phyloP scores from a whole-genome alignment of 2,888 invertebrate genomes.

The Andrena hattorfiana region DNA sequence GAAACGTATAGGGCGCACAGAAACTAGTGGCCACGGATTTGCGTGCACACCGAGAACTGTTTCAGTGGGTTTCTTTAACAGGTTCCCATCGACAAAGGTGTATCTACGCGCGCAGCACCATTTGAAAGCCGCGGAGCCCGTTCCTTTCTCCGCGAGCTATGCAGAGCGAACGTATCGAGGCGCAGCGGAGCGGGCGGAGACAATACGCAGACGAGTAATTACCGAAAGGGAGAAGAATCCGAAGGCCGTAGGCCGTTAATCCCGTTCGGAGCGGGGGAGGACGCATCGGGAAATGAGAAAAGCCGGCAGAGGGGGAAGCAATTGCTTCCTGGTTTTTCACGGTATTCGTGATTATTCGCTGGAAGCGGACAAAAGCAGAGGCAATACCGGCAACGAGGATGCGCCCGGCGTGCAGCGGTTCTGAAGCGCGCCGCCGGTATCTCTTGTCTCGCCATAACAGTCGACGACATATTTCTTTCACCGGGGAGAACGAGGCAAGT shows the following conservation, averaged over 20 bases:
- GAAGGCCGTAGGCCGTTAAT: slow-evolving; percentile 27
- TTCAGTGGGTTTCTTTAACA: too few species aligned
- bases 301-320: slow-evolving; percentile 25
- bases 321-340: slow-evolving; percentile 55
- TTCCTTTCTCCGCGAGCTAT: not conserved
- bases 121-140: not conserved
- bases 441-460: slow-evolving; percentile 29
- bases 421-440: not conserved
- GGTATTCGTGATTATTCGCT: slow-evolving; percentile 67
- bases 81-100: too few species aligned
- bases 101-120: too few species aligned
- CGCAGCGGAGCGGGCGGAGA: not conserved
- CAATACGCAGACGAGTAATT: not conserved
- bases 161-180: not conserved
- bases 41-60: too few species aligned
- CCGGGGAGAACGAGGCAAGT: slow-evolving; percentile 35
- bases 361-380: slow-evolving; percentile 60
- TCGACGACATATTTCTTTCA: slow-evolving; percentile 50
- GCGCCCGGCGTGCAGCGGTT: not conserved
- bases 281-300: slow-evolving; percentile 37
- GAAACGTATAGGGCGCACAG: too few species aligned
- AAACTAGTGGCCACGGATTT: too few species aligned
- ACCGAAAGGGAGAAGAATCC: not conserved
- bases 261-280: slow-evolving; percentile 16
- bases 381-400: slow-evolving; percentile 43